Conservation (phyloP, 1,140 invertebrate genomes). For the Calephelis virginiensis region DNA sequence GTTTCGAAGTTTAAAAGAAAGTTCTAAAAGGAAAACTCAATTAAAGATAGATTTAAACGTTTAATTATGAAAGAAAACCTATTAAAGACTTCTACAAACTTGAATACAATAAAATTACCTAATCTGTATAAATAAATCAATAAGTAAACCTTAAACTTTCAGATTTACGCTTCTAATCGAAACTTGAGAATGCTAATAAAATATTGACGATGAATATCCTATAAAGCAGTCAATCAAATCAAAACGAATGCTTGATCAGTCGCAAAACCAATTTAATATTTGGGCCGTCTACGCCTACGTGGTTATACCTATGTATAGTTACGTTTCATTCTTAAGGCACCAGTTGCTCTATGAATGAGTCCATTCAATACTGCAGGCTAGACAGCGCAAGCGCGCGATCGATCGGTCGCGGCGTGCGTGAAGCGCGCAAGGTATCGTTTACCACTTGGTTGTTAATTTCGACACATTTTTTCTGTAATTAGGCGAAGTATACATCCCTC, state of each 20-base stretch:
- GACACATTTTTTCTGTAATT: background rate
- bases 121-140: background rate
- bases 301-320: constrained; percentile 26
- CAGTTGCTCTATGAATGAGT: constrained; percentile 72
- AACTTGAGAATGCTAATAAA: constrained; percentile 18
- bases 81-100: no score
- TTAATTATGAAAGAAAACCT: no score
- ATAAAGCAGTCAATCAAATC: constrained; percentile 24
- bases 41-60: no score
- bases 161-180: background rate
- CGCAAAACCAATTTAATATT: constrained; percentile 40
- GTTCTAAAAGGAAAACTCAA: no score
- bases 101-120: no score
- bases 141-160: background rate
- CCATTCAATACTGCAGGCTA: constrained; percentile 63
- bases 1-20: no score
- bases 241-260: constrained; percentile 13
- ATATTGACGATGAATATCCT: constrained; percentile 12
- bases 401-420: constrained; percentile 41
- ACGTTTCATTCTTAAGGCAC: constrained; percentile 64
- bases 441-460: constrained; percentile 35
- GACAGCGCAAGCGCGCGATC: constrained; percentile 57
- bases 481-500: no score
- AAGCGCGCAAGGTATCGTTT: constrained; percentile 32
- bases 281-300: constrained; percentile 36